These are phyloP conservation scores for Calephelis perditalis DNA, from an alignment of 2,888 invertebrate genomes.

Conservation along the genomic window DNA sequence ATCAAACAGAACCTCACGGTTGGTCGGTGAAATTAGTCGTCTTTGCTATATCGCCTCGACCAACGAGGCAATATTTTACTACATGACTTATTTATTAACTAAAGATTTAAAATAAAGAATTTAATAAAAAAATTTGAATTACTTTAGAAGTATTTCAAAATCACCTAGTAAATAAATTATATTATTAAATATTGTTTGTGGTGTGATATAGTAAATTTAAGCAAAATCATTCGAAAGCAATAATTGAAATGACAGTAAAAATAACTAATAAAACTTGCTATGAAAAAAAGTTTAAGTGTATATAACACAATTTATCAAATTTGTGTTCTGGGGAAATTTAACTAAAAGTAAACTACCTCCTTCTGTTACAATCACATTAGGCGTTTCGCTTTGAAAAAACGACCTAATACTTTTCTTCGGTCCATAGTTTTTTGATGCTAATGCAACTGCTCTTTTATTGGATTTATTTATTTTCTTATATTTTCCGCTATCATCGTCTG, in stretches of 20 bases:
- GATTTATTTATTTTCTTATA: conserved; percentile 70
- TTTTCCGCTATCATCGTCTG: conserved; percentile 67
- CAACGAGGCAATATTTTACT: too few species aligned
- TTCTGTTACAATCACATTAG: conserved; percentile 72
- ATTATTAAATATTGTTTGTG: background rate
- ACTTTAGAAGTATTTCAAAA: background rate
- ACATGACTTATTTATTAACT: too few species aligned
- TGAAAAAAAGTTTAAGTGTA: conserved; percentile 2
- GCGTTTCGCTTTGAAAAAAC: conserved; percentile 66
- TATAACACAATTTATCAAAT: background rate
- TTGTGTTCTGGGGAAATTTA: conserved; percentile 3
- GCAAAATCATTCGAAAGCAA: background rate
- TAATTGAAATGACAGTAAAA: background rate
- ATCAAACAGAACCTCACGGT: too few species aligned
- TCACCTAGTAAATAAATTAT: background rate
- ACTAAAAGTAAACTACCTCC: conserved; percentile 56
- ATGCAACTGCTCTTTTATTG: conserved; percentile 64
- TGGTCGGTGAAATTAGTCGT: too few species aligned
- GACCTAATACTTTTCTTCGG: conserved; percentile 61
- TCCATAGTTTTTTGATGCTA: conserved; percentile 54
- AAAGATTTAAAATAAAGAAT: too few species aligned
- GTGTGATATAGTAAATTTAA: background rate
- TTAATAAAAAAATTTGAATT: too few species aligned
- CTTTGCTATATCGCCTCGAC: too few species aligned
- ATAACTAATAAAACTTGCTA: background rate